Base-by-base conservation (phyloP, 2,113 vertebrate species). In the Sceloporus undulatus region DNA sequence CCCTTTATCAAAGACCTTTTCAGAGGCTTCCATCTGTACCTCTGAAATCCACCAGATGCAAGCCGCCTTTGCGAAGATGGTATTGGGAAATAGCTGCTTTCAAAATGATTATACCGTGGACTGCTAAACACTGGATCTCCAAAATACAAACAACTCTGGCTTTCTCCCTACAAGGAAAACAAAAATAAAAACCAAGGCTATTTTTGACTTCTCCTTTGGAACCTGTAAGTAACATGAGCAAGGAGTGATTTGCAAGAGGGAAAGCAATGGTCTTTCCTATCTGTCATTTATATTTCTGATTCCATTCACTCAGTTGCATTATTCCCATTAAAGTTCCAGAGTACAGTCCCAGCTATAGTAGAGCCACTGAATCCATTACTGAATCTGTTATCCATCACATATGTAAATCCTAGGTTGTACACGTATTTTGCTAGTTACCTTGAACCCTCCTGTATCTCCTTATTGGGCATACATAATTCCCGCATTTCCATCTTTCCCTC, bases 161-260 rank as follows among this genome's bases (percentile, higher is more conserved):
- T 93, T 34, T 90, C 86, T 59, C 95, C 96, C 98, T 98, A 93
- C 0, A 81, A 84, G 85, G 75, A 91, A 94, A 92, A 87, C 90
- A 93, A 81, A 59, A 81, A 70, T 25, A 66, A 19, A 6, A 23
- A 23, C 7, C 27, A 70, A 70, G 18, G 90, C 86, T 40, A n/a
- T 6, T 82, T 65, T 83, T 78, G 21, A 11, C 40, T 40, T 79
- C 70, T 18, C 68, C 25, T 62, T 62, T 73, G 34, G 40, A 48
- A 74, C 27, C 27, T 59, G 21, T 56, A 59, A 25, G 52, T 4
- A 34, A 34, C 34, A 34, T 34, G 34, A 34, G 34, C 34, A 34
- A 34, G 34, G 13, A 7, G 7, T 48, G 48, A 48, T 48, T 9
- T 71, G n/a, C 42, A 19, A 27, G 52, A 34, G 68, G 18, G 16